Base-by-base conservation (phyloP, 2,888 invertebrate genomes). In the Loripinus fragilis region DNA sequence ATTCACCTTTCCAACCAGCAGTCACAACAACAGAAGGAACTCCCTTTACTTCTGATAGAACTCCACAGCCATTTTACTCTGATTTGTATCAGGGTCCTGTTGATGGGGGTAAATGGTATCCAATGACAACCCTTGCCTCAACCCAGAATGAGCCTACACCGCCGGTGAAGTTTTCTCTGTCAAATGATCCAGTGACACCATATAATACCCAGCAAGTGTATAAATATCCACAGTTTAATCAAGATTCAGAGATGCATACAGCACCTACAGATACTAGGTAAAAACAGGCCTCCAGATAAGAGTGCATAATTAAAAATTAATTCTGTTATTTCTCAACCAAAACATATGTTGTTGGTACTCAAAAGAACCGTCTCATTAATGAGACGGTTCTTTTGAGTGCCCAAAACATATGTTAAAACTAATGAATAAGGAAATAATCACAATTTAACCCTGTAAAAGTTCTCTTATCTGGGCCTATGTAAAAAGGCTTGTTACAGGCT, bases 181-280 rank as follows among this genome's bases (percentile, higher is more conserved):
- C 73, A 41, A 35, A 35, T 28, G 45, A 70, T 33, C 52, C 70
- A 23, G 30, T 70, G 20, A 38, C 45, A 20, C 74, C 71, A 0
- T 60, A 70, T 60, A 74, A 64, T 68, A 74, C 79, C 25, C 79
- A 80, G 68, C 80, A 80, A 28, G 68, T 78, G 71, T 83, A 83
- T 64, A 80, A 83, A 60, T 83, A 83, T 38, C 83, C 83, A 65
- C 76, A 76, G 71, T 78, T 74, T 65, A 74, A 52, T 52, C 41
- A 64, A 2, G 83, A 83, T 50, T 72, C 75, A 15, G 81, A 81
- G 35, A 81, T 81, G 81, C 81, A 81, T 45, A 83, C 78, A 30
- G 71, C 71, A 3, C 83, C 83, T 15, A 76, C 80, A 23, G 83
- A 83, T 64, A 83, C 83, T 23, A 80, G 83, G 83, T 80, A 20